Base-by-base conservation (phyloP, 2,113 vertebrate genomes). In the Siphamia tubifer region DNA sequence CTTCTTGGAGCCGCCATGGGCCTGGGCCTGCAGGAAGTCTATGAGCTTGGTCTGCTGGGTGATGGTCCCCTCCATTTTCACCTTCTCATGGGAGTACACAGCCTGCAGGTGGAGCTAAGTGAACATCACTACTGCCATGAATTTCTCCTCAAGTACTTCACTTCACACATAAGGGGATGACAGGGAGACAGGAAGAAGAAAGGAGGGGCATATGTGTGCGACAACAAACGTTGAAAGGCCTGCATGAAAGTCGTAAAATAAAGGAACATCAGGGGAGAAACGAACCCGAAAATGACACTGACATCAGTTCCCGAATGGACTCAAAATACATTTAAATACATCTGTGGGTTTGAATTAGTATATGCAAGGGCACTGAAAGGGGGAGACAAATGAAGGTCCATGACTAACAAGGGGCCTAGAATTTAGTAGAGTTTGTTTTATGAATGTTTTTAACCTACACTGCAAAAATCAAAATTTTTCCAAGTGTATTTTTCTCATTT, bases 1-100 rank as follows among this genome's bases (percentile, higher is more conserved):
- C 94, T 98, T 99, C 92, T 99, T 99, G 20, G 94, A 96, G 43
- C 96, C 96, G 7, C 96, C 96, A 12, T 98, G 98, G 72, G 98
- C 96, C 91, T 98, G 98, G 76, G 96, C 91, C 93, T 99, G 98
- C 25, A 99, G 93, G 84, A 99, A 99, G 90, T 99, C 98, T 51
- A 99, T 99, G 77, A 99, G 96, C 87, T 99, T 99, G 83, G 94
- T 98, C 92, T 99, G 98, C 84, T 99, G 98, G 57, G 96, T 96
- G 92, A 99, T 99, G 71, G 98, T 99, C 56, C 98, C 98, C 82
- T 98, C 97, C 98, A 99, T 96, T 94, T 99, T 98, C 89, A 99
- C 96, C 87, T 98, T 98, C 89, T 99, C 98, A 75, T 99, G 97
- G 80, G 97, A 98, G 92, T 95, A 99, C 69, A 96, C 95, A 84